phyloP scores from a whole-genome alignment of 1,140 invertebrate genomes.

The Berghia stephanieae region DNA sequence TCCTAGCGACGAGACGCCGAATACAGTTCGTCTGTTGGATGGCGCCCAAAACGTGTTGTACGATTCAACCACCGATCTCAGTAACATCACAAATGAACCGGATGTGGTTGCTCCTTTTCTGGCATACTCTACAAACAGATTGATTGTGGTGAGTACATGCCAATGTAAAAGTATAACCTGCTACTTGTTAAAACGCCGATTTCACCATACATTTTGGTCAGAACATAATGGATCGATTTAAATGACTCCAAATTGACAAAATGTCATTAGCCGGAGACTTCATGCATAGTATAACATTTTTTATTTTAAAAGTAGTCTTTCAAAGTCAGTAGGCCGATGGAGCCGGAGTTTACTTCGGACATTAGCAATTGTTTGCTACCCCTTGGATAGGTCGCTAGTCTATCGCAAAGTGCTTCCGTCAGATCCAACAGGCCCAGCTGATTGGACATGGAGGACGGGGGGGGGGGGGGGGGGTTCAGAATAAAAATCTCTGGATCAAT shows the following conservation, averaged over 20 bases:
- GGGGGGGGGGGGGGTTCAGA: too few species aligned
- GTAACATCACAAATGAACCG: constrained; percentile 50
- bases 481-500: too few species aligned
- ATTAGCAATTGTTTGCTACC: too few species aligned
- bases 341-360: too few species aligned
- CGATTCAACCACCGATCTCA: constrained; percentile 44
- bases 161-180: not conserved
- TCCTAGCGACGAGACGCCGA: constrained; percentile 49
- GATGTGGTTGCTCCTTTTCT: constrained; percentile 61
- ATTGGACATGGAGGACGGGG: too few species aligned
- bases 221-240: not conserved
- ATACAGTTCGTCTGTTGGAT: constrained; percentile 47
- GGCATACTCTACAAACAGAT: constrained; percentile 52
- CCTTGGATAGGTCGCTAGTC: too few species aligned
- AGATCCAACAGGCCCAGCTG: too few species aligned
- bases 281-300: not conserved
- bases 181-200: not conserved
- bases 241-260: not conserved
- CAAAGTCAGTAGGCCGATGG: too few species aligned
- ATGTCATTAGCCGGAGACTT: not conserved
- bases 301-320: not conserved
- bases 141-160: constrained; percentile 23
- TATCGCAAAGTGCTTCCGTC: too few species aligned
- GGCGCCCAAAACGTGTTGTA: constrained; percentile 33
- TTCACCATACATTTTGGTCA: not conserved